phyloP scores from a whole-genome alignment of 2,113 vertebrate species.

The Antennarius striatus region DNA sequence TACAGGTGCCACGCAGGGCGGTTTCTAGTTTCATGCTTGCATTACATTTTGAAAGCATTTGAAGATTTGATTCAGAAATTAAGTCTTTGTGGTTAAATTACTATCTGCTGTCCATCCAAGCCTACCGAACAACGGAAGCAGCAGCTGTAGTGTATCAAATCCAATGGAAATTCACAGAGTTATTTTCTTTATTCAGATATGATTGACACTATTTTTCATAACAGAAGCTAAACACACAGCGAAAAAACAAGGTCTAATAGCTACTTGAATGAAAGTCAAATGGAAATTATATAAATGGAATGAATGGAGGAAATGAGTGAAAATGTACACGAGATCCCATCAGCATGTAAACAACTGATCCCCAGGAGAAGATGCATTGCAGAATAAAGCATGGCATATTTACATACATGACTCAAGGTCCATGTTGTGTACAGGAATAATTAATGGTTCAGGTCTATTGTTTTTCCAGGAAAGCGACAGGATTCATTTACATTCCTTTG shows the following conservation, averaged over 20 bases:
- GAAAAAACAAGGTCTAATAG: too few relatives aligned
- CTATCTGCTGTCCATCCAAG: slow-evolving; percentile 19
- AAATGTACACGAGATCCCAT: not conserved
- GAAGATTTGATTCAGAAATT: not conserved
- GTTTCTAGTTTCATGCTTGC: not conserved
- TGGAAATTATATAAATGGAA: too few relatives aligned
- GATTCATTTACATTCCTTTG: slow-evolving; percentile 43
- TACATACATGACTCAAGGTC: slow-evolving; percentile 10
- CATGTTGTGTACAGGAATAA: slow-evolving; percentile 13
- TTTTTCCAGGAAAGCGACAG: slow-evolving; percentile 46
- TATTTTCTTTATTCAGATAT: not conserved
- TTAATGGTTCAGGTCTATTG: slow-evolving; percentile 18
- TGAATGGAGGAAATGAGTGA: not conserved
- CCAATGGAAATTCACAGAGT: not conserved
- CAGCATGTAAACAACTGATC: not conserved
- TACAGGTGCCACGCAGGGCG: not conserved
- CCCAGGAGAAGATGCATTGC: not conserved
- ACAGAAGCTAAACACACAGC: too few relatives aligned
- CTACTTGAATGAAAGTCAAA: too few relatives aligned
- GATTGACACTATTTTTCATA: not conserved
- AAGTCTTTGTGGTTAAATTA: slow-evolving; percentile 5
- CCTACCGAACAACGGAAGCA: slow-evolving; percentile 7
- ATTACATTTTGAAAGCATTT: not conserved
- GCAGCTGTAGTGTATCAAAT: slow-evolving; percentile 8
- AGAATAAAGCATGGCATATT: slow-evolving; percentile 1